phyloP scores from a whole-genome alignment of 2,888 invertebrate genomes.

The Dexiosoma caninum region DNA sequence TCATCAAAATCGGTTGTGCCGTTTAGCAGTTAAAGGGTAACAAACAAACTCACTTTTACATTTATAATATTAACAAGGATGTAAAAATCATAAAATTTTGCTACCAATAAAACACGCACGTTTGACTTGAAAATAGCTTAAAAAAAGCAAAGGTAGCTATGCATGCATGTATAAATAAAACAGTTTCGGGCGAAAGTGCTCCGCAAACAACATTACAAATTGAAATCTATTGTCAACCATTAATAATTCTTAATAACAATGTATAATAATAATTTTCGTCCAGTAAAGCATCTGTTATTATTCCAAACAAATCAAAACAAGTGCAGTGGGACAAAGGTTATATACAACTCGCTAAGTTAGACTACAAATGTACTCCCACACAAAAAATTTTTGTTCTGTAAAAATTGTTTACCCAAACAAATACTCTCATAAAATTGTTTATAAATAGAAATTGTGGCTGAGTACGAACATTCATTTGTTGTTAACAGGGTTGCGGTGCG shows the following conservation, averaged over 20 bases:
- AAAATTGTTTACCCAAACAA: conserved; percentile 66
- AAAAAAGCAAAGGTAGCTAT: no score
- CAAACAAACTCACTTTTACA: no score
- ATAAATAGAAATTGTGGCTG: conserved; percentile 70
- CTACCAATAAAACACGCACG: no score
- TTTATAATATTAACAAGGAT: no score
- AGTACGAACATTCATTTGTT: conserved; percentile 12
- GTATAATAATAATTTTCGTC: conserved; percentile 69
- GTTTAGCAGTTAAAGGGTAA: no score
- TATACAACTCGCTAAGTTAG: background rate
- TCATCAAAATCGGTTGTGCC: no score
- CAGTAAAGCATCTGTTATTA: conserved; percentile 76
- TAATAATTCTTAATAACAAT: conserved; percentile 76
- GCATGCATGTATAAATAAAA: conserved; percentile 15
- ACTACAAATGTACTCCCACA: conserved; percentile 14
- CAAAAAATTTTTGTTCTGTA: background rate
- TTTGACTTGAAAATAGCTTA: no score
- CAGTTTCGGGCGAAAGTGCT: conserved; percentile 65
- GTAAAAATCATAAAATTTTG: no score
- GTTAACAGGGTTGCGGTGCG: conserved; percentile 26
- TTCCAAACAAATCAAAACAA: conserved; percentile 77
- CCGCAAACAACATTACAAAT: conserved; percentile 65
- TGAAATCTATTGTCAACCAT: conserved; percentile 73
- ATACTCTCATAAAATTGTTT: conserved; percentile 70
- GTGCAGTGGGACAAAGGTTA: conserved; percentile 69